phyloP scores from a whole-genome alignment of 2,888 invertebrate genomes.

The Apamea monoglypha region DNA sequence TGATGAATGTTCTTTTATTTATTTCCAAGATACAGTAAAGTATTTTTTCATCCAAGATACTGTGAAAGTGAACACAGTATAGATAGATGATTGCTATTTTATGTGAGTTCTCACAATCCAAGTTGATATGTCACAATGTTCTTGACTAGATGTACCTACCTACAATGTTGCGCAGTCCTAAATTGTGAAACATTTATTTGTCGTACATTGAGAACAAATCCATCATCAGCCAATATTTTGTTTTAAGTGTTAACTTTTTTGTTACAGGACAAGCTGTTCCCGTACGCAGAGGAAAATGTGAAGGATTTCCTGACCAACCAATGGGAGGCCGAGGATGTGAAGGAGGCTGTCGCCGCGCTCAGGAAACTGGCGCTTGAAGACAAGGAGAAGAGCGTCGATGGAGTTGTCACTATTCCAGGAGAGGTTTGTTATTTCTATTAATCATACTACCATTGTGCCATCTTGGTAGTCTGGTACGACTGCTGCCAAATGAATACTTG shows the following conservation, averaged over 20 bases:
- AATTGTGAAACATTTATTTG: slow-evolving; percentile 30
- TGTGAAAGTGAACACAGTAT: slow-evolving; percentile 1
- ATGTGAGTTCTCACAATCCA: slow-evolving; percentile 10
- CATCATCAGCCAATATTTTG: background rate
- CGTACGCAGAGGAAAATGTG: slow-evolving; percentile 94
- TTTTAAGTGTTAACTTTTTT: slow-evolving; percentile 27
- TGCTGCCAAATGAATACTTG: background rate
- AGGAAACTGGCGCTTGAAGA: slow-evolving; percentile 91
- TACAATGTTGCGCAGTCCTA: slow-evolving; percentile 20
- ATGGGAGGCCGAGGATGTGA: slow-evolving; percentile 93
- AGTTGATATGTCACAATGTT: slow-evolving; percentile 16
- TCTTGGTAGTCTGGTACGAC: background rate
- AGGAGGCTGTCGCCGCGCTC: slow-evolving; percentile 92
- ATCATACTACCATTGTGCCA: background rate
- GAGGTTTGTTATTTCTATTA: slow-evolving; percentile 78
- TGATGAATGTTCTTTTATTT: background rate
- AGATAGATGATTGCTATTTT: background rate
- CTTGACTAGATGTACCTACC: background rate
- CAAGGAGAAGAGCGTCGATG: slow-evolving; percentile 90
- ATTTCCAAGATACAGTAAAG: background rate
- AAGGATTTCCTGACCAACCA: slow-evolving; percentile 92
- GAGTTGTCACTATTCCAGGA: slow-evolving; percentile 88
- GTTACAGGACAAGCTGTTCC: slow-evolving; percentile 93
- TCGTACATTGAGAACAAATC: background rate
- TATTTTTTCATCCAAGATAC: background rate